phyloP scores from a whole-genome alignment of 2,888 invertebrate genomes.

The Cotesia congregata region DNA sequence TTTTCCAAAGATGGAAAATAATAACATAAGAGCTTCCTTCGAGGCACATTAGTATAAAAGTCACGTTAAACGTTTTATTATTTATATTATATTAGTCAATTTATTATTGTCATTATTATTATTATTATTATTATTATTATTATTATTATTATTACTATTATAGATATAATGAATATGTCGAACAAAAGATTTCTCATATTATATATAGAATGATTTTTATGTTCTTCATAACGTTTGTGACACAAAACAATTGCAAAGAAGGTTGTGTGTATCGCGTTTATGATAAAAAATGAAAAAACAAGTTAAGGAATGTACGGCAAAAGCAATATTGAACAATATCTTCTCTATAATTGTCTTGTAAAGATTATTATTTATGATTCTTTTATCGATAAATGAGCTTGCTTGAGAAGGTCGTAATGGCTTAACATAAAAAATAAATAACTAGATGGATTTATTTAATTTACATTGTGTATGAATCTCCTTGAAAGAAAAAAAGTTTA shows the following conservation, averaged over 20 bases:
- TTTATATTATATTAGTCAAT: slow-evolving; percentile 26
- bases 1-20: slow-evolving; percentile 39
- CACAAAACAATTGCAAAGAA: neutral
- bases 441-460: slow-evolving; percentile 32
- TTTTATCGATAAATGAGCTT: neutral
- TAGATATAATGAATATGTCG: neutral
- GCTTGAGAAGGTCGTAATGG: neutral
- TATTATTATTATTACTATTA: neutral
- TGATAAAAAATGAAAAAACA: neutral
- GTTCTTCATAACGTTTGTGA: slow-evolving; percentile 22
- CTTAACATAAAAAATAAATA: slow-evolving; percentile 26
- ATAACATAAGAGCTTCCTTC: slow-evolving; percentile 43
- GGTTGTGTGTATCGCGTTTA: neutral
- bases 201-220: slow-evolving; percentile 34
- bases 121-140: too few relatives aligned
- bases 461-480: slow-evolving; percentile 25
- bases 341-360: neutral
- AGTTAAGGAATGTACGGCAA: neutral
- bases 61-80: slow-evolving; percentile 15
- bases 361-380: neutral
- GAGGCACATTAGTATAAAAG: slow-evolving; percentile 32
- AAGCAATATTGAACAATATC: neutral
- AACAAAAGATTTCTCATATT: neutral
- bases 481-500: slow-evolving; percentile 1
- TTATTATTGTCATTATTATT: slow-evolving; percentile 8